Evolutionary conservation across 2,888 invertebrate genomes (phyloP), one percentile per base, ranked within the genome.

Genomic region (Melipona bicolor): DNA sequence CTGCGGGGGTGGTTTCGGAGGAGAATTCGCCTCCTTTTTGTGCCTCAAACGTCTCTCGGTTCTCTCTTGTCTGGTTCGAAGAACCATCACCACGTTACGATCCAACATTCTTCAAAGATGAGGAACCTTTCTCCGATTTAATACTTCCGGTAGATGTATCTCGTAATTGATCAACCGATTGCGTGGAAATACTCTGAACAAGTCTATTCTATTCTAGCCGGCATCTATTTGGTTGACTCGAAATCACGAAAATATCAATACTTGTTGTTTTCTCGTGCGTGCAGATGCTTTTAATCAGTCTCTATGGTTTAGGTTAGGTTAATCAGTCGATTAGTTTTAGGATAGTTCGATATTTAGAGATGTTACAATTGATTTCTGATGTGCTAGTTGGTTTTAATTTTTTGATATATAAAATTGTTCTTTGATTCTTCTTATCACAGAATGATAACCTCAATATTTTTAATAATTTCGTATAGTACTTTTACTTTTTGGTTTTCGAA

Each of bases 11-110:
- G 92, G 92, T 68, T 92, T 91, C 6, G 92, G 92, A 5, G 91
- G 91, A 64, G 91, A 92, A 84, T 92, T 91, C 17, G 93, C 93
- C 56, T 91, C 91, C 54, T 91, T 93, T 65, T 90, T 92, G 77
- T 93, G 93, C 77, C 92, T 92, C 81, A 92, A 76, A 11, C 93
- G 88, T 68, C 93, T 89, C 79, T 93, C 92, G 0, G 93, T 93
- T 62, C 93, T 90, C 24, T 93, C 92, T 36, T 91, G 93, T 36
- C 93, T 88, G 75, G 93, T 93, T 19, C 93, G 90, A 54, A 92
- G 82, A 32, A 93, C 93, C 50, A 92, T 70, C 84, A 91, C 89
- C 27, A 92, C 90, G 67, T 91, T 91, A 77, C 93, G 89, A 64
- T 92, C 92, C 84, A 92, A 79, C 93, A 93, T 93, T 43, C 9